Evolutionary conservation across 2,113 vertebrate genomes (phyloP), one percentile per base, ranked within the genome.

Genomic region (Tragulus kanchil): DNA sequence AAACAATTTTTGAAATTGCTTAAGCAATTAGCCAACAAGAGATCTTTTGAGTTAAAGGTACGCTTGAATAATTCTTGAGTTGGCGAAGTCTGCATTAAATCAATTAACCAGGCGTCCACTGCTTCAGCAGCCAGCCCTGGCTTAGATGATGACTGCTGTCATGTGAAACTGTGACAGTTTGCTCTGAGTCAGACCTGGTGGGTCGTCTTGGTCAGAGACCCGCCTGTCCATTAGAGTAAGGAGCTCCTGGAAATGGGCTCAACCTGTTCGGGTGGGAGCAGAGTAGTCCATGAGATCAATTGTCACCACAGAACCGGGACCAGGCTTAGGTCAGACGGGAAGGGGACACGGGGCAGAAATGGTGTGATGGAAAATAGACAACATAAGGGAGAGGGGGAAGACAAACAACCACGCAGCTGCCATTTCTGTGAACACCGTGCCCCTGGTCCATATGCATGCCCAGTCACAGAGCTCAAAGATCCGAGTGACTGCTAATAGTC

Each of bases 71-170:
- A 96, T 98, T 98, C 97, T 95, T 95, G 97, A 96, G 96, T 78
- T 97, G 91, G 94, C 84, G 91, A 97, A 96, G 91, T 97, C 97
- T 93, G 71, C 94, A 96, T 97, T 98, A 98, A 96, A 96, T 96
- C 96, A 98, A 98, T 98, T 98, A 98, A 98, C 98, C 96, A 94
- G 95, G 65, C 90, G 93, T 96, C 98, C 98, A 96, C 77, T 96
- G 89, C 91, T 61, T 0, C 79, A 97, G 97, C 97, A 93, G 93
- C 94, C 94, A 96, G 64, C 48, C 93, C 92, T 90, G 85, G 94
- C 71, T 81, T 89, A n/a, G n/a, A n/a, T n/a, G n/a, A n/a, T n/a
- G n/a, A n/a, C n/a, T n/a, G n/a, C n/a, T n/a, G n/a, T n/a, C n/a
- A 79, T 0, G 0, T 3, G 89, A 58, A 87, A 59, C 84, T 79